Evolutionary conservation across 2,797 vertebrate genomes (phyloP).

Genomic region (Craterocephalus amniculus): DNA sequence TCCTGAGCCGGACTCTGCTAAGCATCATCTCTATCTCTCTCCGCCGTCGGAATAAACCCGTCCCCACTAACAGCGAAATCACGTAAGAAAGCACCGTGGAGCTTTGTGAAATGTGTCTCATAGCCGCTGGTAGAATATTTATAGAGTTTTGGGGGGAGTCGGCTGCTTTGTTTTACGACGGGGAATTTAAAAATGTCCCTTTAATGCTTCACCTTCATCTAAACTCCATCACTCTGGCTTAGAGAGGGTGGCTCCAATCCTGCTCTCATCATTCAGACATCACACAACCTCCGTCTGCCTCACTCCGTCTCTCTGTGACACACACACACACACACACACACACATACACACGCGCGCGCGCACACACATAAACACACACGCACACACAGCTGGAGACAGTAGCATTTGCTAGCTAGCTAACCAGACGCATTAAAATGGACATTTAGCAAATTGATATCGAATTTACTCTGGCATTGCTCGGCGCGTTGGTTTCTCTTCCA

Average conservation of each 20-base stretch:
- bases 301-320: not conserved
- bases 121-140: not conserved
- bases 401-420: conserved; percentile 68
- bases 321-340: conserved; percentile 8
- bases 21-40: conserved; percentile 55
- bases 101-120: not conserved
- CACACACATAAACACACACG: conserved; percentile 29
- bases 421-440: conserved; percentile 39
- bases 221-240: conserved; percentile 54
- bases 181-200: not conserved
- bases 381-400: conserved; percentile 65
- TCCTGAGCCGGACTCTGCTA: conserved; percentile 64
- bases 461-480: not conserved
- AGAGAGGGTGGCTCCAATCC: conserved; percentile 47
- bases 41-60: conserved; percentile 71
- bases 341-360: conserved; percentile 19
- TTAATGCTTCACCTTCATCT: conserved; percentile 11
- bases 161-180: conserved; percentile 3
- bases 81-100: conserved; percentile 68
- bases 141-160: conserved; percentile 3
- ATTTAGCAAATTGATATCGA: conserved; percentile 9
- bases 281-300: conserved; percentile 44
- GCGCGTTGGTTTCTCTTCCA: not conserved
- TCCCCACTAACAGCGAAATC: conserved; percentile 44
- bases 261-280: conserved; percentile 62